These are phyloP conservation scores for Lissonota sp. DNA, from an alignment of 2,888 invertebrate species.

Conservation along the genomic window DNA sequence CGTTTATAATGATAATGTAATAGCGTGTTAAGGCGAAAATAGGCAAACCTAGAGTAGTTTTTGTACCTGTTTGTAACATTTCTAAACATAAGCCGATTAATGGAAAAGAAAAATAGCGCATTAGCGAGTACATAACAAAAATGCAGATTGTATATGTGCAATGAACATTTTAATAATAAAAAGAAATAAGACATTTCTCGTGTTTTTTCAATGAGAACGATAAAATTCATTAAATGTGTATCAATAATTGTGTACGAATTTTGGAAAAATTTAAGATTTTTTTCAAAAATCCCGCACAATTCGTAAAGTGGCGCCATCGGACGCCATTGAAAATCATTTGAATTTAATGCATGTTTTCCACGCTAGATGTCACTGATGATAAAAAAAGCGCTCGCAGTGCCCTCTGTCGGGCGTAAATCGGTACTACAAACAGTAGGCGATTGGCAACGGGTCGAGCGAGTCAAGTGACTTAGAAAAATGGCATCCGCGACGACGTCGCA, in stretches of 20 bases:
- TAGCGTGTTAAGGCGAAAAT: slow-evolving; percentile 64
- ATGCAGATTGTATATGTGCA: slow-evolving; percentile 79
- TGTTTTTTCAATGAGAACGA: slow-evolving; percentile 11
- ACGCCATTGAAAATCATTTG: not conserved
- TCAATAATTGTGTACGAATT: too few relatives aligned
- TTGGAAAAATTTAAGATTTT: not conserved
- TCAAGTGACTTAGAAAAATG: slow-evolving; percentile 82
- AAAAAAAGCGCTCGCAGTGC: slow-evolving; percentile 52
- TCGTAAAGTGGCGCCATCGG: slow-evolving; percentile 12
- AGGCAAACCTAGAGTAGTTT: slow-evolving; percentile 78
- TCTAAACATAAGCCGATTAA: slow-evolving; percentile 74
- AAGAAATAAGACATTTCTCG: slow-evolving; percentile 52
- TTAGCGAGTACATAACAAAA: slow-evolving; percentile 69
- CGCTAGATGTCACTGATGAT: slow-evolving; percentile 30
- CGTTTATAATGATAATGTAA: slow-evolving; percentile 61
- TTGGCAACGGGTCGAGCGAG: slow-evolving; percentile 80
- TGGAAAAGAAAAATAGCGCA: slow-evolving; percentile 67
- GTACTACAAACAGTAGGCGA: slow-evolving; percentile 77
- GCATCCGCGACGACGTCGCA: slow-evolving; percentile 83
- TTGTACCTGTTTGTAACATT: slow-evolving; percentile 83
- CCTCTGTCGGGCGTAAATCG: slow-evolving; percentile 68
- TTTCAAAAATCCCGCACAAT: slow-evolving; percentile 9
- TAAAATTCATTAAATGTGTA: not conserved
- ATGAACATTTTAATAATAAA: slow-evolving; percentile 79
- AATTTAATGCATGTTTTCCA: not conserved